Percentiles rank a stretch among this genome's conserved stretches.
Evolutionary conservation across 2,113 vertebrate genomes (phyloP).

Genomic region (Genyomyrus donnyi): DNA sequence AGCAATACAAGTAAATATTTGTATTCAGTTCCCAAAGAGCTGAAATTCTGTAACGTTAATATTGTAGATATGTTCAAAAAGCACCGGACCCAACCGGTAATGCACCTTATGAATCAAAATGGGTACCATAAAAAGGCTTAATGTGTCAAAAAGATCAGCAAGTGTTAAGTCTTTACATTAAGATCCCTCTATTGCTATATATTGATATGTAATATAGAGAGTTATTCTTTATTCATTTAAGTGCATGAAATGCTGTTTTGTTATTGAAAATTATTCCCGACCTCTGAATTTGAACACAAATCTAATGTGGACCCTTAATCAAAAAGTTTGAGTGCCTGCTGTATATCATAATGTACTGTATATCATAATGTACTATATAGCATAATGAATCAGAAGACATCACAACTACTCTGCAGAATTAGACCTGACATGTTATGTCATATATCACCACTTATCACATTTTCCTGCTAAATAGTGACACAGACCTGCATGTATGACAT

Average conservation of each 20-base stretch:
- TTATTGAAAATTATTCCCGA: background rate
- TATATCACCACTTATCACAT: background rate
- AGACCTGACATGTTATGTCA: background rate
- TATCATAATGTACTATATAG: background rate
- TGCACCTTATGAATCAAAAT: background rate
- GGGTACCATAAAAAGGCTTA: background rate
- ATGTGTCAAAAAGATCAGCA: background rate
- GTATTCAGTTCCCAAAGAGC: background rate
- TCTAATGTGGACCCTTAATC: background rate
- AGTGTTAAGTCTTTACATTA: background rate
- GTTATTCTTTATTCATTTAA: background rate
- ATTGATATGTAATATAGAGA: background rate
- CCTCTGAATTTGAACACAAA: background rate
- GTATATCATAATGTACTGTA: background rate
- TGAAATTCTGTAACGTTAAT: background rate
- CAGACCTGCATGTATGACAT: background rate
- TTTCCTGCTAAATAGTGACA: background rate
- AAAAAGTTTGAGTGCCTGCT: background rate
- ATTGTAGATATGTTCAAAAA: background rate
- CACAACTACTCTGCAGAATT: background rate
- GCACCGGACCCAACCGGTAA: background rate
- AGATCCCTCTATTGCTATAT: background rate
- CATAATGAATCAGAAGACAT: background rate
- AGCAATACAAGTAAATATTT: background rate
- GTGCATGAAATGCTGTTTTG: background rate